phyloP scores from a whole-genome alignment of 2,888 invertebrate species.

The Torymus texanus region DNA sequence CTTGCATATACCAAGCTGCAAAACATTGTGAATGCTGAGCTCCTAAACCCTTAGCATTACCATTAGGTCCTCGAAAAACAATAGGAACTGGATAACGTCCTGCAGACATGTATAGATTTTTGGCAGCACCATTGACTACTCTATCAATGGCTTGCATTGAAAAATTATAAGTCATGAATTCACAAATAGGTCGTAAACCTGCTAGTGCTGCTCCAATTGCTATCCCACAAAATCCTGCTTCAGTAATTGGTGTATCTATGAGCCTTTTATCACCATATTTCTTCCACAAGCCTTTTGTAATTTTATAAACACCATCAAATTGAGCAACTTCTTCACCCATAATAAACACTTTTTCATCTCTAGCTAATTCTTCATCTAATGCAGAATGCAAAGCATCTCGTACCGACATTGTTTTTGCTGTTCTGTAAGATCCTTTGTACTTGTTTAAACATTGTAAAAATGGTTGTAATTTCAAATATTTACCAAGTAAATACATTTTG shows the following conservation, averaged over 20 bases:
- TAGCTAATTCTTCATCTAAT: conserved; percentile 80
- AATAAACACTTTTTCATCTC: conserved; percentile 79
- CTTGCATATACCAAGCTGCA: conserved; percentile 80
- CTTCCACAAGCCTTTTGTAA: conserved; percentile 80
- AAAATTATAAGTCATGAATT: conserved; percentile 87
- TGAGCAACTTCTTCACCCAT: conserved; percentile 82
- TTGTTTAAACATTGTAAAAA: conserved; percentile 15
- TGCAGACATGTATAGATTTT: conserved; percentile 84
- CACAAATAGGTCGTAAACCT: conserved; percentile 83
- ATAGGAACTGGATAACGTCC: conserved; percentile 79
- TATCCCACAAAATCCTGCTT: conserved; percentile 82
- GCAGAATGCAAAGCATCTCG: conserved; percentile 81
- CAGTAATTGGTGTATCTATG: conserved; percentile 82
- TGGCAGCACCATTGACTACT: conserved; percentile 78
- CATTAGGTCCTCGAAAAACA: conserved; percentile 83
- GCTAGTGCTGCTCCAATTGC: conserved; percentile 83
- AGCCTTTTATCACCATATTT: conserved; percentile 81
- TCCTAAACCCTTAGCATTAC: conserved; percentile 79
- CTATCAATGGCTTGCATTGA: conserved; percentile 87
- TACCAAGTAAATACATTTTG: conserved; percentile 16
- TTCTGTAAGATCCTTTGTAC: conserved; percentile 12
- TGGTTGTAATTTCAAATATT: neutral
- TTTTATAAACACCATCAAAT: conserved; percentile 81
- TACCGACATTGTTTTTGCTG: conserved; percentile 68
- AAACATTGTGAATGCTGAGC: conserved; percentile 83